A percentile compares a stretch with the other conserved stretches of the same genome.
Conservation (phyloP, 2,888 invertebrate species). For the Zygaena filipendulae region DNA sequence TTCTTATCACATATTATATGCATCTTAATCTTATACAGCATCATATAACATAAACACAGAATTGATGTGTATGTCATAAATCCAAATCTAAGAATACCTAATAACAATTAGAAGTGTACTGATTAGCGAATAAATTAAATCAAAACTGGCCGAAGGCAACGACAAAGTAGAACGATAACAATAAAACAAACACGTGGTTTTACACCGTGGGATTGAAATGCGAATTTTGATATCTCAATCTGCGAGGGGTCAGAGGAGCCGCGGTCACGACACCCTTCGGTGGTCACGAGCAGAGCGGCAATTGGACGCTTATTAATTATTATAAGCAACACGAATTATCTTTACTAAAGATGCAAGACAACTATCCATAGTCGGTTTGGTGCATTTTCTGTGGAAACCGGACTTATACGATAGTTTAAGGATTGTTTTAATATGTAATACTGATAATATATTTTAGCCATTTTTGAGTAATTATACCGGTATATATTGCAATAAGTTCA, state of each 20-base stretch:
- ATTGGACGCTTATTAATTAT: constrained; percentile 31
- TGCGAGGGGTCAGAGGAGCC: constrained; percentile 54
- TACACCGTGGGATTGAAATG: constrained; percentile 49
- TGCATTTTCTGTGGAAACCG: background rate
- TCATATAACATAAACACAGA: no score
- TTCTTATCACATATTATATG: no score
- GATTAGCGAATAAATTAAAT: background rate
- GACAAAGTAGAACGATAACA: constrained; percentile 32
- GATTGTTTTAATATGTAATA: no score
- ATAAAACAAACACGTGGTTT: constrained; percentile 42
- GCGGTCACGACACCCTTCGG: constrained; percentile 66
- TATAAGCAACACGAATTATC: constrained; percentile 43
- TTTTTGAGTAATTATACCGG: no score
- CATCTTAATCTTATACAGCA: no score
- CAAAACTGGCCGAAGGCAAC: constrained; percentile 23
- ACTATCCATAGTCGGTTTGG: constrained; percentile 22
- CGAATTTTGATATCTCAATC: constrained; percentile 68
- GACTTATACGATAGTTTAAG: constrained; percentile 19
- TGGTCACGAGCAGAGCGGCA: constrained; percentile 46
- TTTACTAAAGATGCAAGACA: constrained; percentile 34
- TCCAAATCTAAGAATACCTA: no score
- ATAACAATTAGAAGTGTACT: no score
- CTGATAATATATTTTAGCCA: no score
- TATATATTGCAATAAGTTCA: no score
- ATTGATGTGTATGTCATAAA: no score